Conservation (phyloP, 1,140 invertebrate genomes). For the Mercenaria mercenaria region DNA sequence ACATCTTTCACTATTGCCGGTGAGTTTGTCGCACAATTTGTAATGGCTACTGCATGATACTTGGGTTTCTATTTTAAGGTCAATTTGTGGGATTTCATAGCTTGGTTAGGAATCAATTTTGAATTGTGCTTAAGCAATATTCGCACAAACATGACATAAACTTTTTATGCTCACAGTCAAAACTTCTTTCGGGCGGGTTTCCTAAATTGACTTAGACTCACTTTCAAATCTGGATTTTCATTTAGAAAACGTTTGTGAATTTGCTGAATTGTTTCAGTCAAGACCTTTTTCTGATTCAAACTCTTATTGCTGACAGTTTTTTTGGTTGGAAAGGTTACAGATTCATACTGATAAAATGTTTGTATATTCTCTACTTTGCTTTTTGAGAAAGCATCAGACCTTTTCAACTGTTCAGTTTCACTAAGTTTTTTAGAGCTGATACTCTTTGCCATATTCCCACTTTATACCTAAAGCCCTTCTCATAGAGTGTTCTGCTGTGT, state of each 20-base stretch:
- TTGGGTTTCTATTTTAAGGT: conserved; percentile 42
- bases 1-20: not conserved
- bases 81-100: not conserved
- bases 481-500: conserved; percentile 3
- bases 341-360: conserved; percentile 46
- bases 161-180: conserved; percentile 6
- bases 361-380: conserved; percentile 3
- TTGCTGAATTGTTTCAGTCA: conserved; percentile 30
- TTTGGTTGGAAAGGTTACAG: conserved; percentile 12
- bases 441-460: conserved; percentile 45
- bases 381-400: conserved; percentile 20
- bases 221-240: conserved; percentile 33
- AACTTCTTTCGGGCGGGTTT: conserved; percentile 53
- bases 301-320: conserved; percentile 39
- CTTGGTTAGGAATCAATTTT: conserved; percentile 33
- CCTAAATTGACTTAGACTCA: conserved; percentile 42
- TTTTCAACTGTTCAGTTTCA: not conserved
- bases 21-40: not conserved
- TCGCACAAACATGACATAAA: conserved; percentile 56
- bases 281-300: not conserved
- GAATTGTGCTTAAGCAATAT: conserved; percentile 50
- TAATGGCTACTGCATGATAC: conserved; percentile 5
- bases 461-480: conserved; percentile 27
- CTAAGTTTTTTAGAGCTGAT: not conserved
- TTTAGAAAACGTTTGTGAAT: conserved; percentile 31